Percentiles rank a stretch among this genome's conserved stretches.
Evolutionary conservation across 2,797 vertebrate species (phyloP).

Genomic region (Pseudochromis fuscus): DNA sequence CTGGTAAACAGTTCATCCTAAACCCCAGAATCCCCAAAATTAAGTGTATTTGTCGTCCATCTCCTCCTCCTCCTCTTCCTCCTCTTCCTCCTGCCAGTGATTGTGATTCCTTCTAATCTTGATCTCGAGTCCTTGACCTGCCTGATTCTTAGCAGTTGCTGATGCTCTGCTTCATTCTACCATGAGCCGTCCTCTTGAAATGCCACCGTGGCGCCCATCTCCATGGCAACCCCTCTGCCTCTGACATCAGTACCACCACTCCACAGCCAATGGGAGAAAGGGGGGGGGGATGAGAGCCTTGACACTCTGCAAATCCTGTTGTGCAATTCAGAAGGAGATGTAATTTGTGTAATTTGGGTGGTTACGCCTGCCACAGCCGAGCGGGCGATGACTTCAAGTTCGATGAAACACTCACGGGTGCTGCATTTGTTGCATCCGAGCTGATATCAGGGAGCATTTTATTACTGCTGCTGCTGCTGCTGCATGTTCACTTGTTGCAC

Average conservation of each 20-base stretch:
- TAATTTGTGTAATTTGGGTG: constrained; percentile 71
- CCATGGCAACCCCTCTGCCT: constrained; percentile 83
- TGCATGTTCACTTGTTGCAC: not conserved
- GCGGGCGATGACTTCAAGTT: constrained; percentile 33
- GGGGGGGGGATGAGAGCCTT: constrained; percentile 61
- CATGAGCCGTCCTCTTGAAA: constrained; percentile 75
- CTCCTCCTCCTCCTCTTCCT: not conserved
- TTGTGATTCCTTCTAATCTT: constrained; percentile 14
- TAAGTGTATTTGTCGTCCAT: not conserved
- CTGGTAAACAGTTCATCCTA: not conserved
- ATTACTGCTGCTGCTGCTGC: not conserved
- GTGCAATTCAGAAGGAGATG: constrained; percentile 69
- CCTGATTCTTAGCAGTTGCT: constrained; percentile 14
- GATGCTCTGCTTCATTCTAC: constrained; percentile 58
- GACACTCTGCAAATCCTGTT: constrained; percentile 71
- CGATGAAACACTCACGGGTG: constrained; percentile 7
- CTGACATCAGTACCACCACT: constrained; percentile 81
- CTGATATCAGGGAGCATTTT: not conserved
- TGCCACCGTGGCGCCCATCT: constrained; percentile 78
- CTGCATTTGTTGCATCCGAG: constrained; percentile 4
- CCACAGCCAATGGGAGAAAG: constrained; percentile 70
- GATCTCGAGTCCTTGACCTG: constrained; percentile 48
- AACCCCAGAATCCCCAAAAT: not conserved
- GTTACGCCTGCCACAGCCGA: constrained; percentile 46
- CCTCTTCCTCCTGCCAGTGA: not conserved